Base-by-base conservation (phyloP, 1,140 invertebrate species). In the Adoxophyes honmai region DNA sequence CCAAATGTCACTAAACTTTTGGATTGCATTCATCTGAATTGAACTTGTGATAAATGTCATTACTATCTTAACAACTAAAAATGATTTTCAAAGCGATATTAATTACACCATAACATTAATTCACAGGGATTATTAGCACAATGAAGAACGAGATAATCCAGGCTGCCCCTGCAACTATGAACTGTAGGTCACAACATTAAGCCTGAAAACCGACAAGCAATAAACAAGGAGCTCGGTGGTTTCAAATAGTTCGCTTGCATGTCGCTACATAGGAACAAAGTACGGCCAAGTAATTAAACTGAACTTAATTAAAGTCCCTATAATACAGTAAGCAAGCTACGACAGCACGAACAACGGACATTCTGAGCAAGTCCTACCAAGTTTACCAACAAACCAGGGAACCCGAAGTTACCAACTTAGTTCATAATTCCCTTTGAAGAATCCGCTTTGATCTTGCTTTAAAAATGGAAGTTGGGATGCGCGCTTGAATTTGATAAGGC, bases 401-500 rank as follows among this genome's bases (percentile, higher is more conserved):
- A 67, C 61, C 68, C 62, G 63, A 70, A 73, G 64, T 68, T 71
- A 63, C 68, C 60, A 74, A 77, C 75, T 74, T 73, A 64, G 68
- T 71, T 67, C 69, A 73, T 78, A 78, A 75, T 75, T 70, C 63
- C 69, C 65, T 78, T 77, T 70, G 60, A 72, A 69, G 61, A 60
- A 54, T 56, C 55, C 61, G 60, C 62, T 71, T 66, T 66, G 66
- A 60, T 57, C 59, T 62, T n/a, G 35, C 34, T 21, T 18, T 54
- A 54, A 54, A 54, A 54, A 54, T 21, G 36, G 28, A 16, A 37
- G 36, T 54, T 34, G 21, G 34, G 37, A 54, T 21, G 34, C 15
- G 52, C 52, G 35, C 16, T 53, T 34, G 33, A 52, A 52, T 35
- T 48, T 28, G 42, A 48, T 18, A 21, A 5, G 42, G 42, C 42